These are phyloP conservation scores for Xylota sylvarum DNA, from an alignment of 2,888 invertebrate species.

Conservation along the genomic window DNA sequence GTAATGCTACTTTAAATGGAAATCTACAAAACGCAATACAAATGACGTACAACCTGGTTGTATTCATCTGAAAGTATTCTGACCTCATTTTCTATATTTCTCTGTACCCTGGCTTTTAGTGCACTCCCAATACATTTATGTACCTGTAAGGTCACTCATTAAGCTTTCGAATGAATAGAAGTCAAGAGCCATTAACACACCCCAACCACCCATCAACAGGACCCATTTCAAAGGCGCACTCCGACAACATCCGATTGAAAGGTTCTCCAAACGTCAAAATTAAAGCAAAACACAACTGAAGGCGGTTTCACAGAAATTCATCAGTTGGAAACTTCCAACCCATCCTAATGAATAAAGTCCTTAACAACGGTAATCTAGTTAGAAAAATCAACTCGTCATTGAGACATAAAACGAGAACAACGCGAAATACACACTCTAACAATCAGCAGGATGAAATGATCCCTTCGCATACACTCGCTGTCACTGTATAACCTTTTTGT, in stretches of 20 bases:
- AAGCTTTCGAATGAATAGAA: slow-evolving; percentile 56
- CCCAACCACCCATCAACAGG: slow-evolving; percentile 1
- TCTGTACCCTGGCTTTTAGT: slow-evolving; percentile 25
- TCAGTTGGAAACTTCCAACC: slow-evolving; percentile 52
- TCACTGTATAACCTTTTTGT: slow-evolving; percentile 37
- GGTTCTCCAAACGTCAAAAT: slow-evolving; percentile 37
- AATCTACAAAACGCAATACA: slow-evolving; percentile 10
- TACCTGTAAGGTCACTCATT: slow-evolving; percentile 59
- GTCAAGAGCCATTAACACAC: slow-evolving; percentile 22
- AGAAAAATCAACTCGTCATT: slow-evolving; percentile 73
- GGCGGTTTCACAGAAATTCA: slow-evolving; percentile 33
- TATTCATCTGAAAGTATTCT: slow-evolving; percentile 49
- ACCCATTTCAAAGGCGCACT: slow-evolving; percentile 55
- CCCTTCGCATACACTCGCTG: slow-evolving; percentile 12
- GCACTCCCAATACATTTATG: slow-evolving; percentile 41
- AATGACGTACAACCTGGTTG: slow-evolving; percentile 26
- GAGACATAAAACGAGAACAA: slow-evolving; percentile 52
- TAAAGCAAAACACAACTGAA: slow-evolving; percentile 14
- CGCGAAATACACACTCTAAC: slow-evolving; percentile 39
- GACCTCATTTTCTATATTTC: slow-evolving; percentile 45
- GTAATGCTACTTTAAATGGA: not conserved
- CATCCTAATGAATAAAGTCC: slow-evolving; percentile 60
- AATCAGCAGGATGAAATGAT: slow-evolving; percentile 12
- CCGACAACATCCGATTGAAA: slow-evolving; percentile 55
- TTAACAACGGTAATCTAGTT: slow-evolving; percentile 70